Evolutionary conservation across 2,797 vertebrate species (phyloP), one percentile per base, ranked within the genome.

Genomic region (Anisognathus igniventris): DNA sequence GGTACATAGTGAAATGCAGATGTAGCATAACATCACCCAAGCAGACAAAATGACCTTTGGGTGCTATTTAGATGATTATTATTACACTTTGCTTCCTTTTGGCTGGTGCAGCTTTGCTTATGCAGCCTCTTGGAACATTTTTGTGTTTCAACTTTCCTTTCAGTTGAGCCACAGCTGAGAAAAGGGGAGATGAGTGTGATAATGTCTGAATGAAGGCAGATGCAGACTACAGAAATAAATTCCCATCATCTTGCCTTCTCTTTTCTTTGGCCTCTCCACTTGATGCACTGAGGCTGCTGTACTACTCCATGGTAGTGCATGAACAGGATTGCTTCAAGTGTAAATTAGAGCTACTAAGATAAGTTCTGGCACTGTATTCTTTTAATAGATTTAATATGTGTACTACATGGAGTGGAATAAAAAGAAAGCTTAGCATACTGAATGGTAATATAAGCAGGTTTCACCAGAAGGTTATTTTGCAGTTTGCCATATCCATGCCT

Each of bases 1-100:
- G 88, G 61, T 81, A 67, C 53, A 39, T 62, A 87, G 91, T 91
- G 84, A 95, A 87, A 89, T 87, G 78, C 72, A 89, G 86, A 95
- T 92, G 81, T 93, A 95, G 75, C 95, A 44, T 95, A 86, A 67
- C 73, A 85, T 82, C 81, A 54, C 57, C 57, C 50, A 74, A 67
- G 84, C 84, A 84, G 54, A 45, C 35, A 71, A 64, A 93, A 67
- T 67, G 60, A 89, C 92, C 90, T 96, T 85, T 85, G 86, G 81
- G 92, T 93, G 77, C 74, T 85, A 25, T 89, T 95, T 88, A 68
- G 53, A 47, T 61, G 50, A 61, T 89, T 93, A 37, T 92, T 92
- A 88, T 93, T 87, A 86, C 53, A 25, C 37, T 78, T 66, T 51
- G 13, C 54, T 90, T 92, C 48, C 62, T 91, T 60, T 85, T 90